A percentile compares a stretch with the other conserved stretches of the same genome.
Conservation (phyloP, 1,140 invertebrate species). For the Pygmarrhopalites habei region DNA sequence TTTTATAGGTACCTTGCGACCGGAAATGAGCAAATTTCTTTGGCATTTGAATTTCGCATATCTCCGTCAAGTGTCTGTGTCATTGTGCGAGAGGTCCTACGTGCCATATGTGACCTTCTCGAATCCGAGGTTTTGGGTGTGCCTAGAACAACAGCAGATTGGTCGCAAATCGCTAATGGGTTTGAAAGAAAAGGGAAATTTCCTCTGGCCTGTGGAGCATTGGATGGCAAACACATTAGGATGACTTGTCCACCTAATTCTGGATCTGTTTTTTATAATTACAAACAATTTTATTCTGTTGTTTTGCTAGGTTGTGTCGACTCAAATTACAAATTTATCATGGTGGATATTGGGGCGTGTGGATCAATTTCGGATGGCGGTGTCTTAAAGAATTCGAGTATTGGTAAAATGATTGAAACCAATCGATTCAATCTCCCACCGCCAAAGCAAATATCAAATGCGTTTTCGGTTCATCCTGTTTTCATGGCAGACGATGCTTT, state of each 20-base stretch:
- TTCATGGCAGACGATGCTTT: constrained; percentile 40
- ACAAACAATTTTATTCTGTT: constrained; percentile 42
- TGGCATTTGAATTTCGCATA: too few relatives aligned
- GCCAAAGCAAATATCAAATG: neutral
- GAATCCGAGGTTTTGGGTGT: neutral
- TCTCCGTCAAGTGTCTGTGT: neutral
- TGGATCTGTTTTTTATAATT: constrained; percentile 47
- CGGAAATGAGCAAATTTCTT: too few relatives aligned
- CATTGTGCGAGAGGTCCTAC: neutral
- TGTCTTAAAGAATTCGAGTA: constrained; percentile 2
- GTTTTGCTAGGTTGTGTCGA: constrained; percentile 40
- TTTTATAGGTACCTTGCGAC: too few relatives aligned
- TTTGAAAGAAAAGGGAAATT: constrained; percentile 34
- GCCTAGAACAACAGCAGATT: too few relatives aligned
- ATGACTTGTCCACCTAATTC: neutral
- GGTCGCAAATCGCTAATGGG: constrained; percentile 39
- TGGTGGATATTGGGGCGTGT: constrained; percentile 40
- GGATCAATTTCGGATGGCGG: constrained; percentile 26
- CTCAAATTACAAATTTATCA: constrained; percentile 40
- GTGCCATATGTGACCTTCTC: neutral
- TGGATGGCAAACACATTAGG: constrained; percentile 12
- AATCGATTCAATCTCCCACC: constrained; percentile 19
- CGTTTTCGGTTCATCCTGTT: constrained; percentile 20
- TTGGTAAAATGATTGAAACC: constrained; percentile 22
- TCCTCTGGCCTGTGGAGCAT: neutral